Evolutionary conservation across 2,113 vertebrate genomes (phyloP).

Genomic region (Ceyx cyanopectus): DNA sequence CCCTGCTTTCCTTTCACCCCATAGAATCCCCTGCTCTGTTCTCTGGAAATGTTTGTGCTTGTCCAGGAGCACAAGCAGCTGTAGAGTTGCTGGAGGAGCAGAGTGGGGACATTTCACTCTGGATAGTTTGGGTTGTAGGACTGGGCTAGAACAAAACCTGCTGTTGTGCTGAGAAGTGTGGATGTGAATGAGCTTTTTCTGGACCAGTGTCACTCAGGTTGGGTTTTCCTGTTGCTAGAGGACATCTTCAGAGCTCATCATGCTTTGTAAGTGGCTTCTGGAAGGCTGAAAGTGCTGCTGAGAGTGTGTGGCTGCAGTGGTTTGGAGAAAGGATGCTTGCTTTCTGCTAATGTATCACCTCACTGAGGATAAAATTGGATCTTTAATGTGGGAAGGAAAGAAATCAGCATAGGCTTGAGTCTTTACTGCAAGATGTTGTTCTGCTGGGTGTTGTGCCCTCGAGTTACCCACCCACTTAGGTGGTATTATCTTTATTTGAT

Average conservation of each 20-base stretch:
- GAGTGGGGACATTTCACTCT: background rate
- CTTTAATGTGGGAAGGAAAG: background rate
- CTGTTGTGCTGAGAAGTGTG: background rate
- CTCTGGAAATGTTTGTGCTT: background rate
- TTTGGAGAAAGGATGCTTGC: background rate
- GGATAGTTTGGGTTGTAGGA: background rate
- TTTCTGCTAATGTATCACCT: background rate
- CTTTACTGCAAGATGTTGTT: background rate
- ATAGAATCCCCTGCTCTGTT: background rate
- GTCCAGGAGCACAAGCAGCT: background rate
- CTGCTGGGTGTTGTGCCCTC: background rate
- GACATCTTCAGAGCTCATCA: background rate
- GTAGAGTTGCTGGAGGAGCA: background rate
- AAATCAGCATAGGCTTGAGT: background rate
- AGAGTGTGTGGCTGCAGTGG: background rate
- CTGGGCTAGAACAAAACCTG: background rate
- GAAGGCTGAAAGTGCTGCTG: background rate
- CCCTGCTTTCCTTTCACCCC: background rate
- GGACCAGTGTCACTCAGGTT: background rate
- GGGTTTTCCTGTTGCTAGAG: background rate
- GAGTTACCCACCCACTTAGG: background rate
- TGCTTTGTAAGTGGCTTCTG: background rate
- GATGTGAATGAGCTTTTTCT: background rate
- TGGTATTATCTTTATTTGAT: background rate
- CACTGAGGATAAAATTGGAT: background rate